A percentile compares a stretch with the other conserved stretches of the same genome.
Conservation (phyloP, 2,888 invertebrate species). For the Zelleria hepariella region DNA sequence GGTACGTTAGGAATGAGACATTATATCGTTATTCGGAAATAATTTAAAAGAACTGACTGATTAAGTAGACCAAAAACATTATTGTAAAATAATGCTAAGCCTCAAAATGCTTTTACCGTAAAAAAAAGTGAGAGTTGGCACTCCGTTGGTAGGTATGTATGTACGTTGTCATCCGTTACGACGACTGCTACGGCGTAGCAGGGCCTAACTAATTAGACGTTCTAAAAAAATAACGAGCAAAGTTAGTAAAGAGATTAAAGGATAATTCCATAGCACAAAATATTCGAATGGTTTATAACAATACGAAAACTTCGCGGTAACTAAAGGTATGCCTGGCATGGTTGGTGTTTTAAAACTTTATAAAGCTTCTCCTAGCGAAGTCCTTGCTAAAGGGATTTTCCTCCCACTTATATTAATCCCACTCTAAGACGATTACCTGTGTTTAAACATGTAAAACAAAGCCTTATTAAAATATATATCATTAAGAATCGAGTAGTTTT, state of each 20-base stretch:
- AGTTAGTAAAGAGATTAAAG: slow-evolving; percentile 2
- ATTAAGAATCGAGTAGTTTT: too few species aligned
- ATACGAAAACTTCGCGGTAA: neutral
- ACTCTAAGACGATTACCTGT: neutral
- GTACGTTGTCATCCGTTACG: neutral
- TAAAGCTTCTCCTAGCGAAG: neutral
- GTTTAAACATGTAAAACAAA: neutral
- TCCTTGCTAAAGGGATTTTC: neutral
- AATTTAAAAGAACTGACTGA: too few species aligned
- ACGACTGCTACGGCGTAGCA: neutral
- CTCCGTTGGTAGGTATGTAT: too few species aligned
- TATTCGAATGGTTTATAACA: slow-evolving; percentile 1
- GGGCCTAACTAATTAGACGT: neutral
- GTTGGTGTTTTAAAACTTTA: slow-evolving; percentile 1
- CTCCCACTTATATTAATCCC: neutral
- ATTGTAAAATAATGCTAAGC: too few species aligned
- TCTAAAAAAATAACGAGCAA: slow-evolving; percentile 2
- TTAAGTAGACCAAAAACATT: too few species aligned
- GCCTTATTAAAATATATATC: too few species aligned
- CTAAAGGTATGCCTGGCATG: neutral
- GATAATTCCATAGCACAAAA: neutral
- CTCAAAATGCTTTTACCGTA: too few species aligned
- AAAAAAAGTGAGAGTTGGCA: too few species aligned
- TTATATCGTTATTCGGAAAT: too few species aligned
- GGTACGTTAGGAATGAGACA: too few species aligned